These are phyloP conservation scores for Sylvia borin DNA, from an alignment of 2,797 vertebrate species.

Conservation along the genomic window DNA sequence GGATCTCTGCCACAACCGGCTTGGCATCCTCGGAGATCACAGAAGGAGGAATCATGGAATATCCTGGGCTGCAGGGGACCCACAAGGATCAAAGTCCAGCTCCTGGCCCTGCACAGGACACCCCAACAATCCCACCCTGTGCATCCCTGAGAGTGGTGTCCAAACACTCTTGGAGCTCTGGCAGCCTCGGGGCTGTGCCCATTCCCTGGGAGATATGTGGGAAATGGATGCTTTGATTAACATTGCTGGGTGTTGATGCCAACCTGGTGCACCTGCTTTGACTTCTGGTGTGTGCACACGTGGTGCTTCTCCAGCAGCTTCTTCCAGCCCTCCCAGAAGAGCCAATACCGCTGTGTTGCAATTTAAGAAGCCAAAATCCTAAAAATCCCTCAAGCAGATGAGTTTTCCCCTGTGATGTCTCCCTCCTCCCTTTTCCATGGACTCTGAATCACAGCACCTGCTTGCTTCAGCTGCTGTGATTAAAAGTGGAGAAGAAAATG, in stretches of 20 bases:
- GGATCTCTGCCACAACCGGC: background rate
- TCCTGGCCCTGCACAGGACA: background rate
- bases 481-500: constrained; percentile 46
- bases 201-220: background rate
- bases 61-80: background rate
- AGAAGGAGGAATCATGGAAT: background rate
- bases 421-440: background rate
- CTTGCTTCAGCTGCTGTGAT: constrained; percentile 56
- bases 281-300: accelerated
- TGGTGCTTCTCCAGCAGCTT: background rate
- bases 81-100: background rate
- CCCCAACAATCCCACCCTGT: no score
- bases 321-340: background rate
- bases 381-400: background rate
- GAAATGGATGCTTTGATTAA: background rate
- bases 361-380: background rate
- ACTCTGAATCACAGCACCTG: constrained; percentile 42
- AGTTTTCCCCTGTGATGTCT: background rate
- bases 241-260: background rate
- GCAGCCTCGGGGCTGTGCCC: background rate
- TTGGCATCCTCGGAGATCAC: accelerated
- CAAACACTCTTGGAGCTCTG: background rate
- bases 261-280: background rate
- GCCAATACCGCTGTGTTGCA: accelerated
- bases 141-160: accelerated